Percentiles rank a stretch among this genome's conserved stretches.
Conservation (phyloP, 2,888 invertebrate species). For the Coenonympha glycerion region DNA sequence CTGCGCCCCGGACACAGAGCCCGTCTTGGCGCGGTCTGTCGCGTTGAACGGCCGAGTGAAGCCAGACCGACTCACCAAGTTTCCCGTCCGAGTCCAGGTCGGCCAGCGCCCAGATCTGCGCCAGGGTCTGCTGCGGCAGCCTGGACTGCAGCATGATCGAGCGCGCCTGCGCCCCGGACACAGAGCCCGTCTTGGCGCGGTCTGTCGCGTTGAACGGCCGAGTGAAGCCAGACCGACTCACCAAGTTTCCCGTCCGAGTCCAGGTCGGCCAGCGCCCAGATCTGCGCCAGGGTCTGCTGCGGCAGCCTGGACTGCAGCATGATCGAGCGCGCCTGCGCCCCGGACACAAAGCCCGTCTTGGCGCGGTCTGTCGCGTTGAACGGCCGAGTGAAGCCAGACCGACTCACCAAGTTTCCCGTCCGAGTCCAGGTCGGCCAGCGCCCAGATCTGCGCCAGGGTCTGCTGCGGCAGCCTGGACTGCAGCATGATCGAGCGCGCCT, state of each 20-base stretch:
- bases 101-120: slow-evolving; percentile 95
- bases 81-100: slow-evolving; percentile 97
- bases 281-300: slow-evolving; percentile 91
- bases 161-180: slow-evolving; percentile 94
- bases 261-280: slow-evolving; percentile 95
- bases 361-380: slow-evolving; percentile 94
- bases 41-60: slow-evolving; percentile 96
- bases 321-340: slow-evolving; percentile 93
- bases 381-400: slow-evolving; percentile 81
- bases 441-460: slow-evolving; percentile 95
- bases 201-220: slow-evolving; percentile 96
- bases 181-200: slow-evolving; percentile 87
- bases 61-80: slow-evolving; percentile 68
- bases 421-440: slow-evolving; percentile 92
- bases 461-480: slow-evolving; percentile 93
- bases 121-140: slow-evolving; percentile 90
- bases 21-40: slow-evolving; percentile 90
- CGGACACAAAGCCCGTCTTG: slow-evolving; percentile 90
- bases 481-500: slow-evolving; percentile 94
- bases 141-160: slow-evolving; percentile 95
- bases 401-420: slow-evolving; percentile 88
- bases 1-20: slow-evolving; percentile 92
- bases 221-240: slow-evolving; percentile 66
- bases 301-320: slow-evolving; percentile 95
- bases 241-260: slow-evolving; percentile 94